Percentiles rank a stretch among this genome's conserved stretches.
Conservation (phyloP, 2,797 vertebrate species). For the Hypotaenidia philippensis region DNA sequence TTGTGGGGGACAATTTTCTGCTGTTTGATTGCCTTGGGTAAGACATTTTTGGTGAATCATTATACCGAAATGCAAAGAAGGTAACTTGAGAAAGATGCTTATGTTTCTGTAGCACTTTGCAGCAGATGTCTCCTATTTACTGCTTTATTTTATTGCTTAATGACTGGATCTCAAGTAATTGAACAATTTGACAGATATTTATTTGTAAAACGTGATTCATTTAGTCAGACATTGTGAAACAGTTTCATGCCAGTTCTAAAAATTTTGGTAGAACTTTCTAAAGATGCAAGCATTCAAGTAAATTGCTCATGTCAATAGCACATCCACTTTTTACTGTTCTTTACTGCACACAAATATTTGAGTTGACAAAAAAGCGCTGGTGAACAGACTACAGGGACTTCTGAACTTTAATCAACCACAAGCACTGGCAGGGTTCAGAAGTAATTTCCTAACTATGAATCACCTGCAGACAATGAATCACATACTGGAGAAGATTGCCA, state of each 20-base stretch:
- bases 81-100: conserved; percentile 85
- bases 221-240: conserved; percentile 82
- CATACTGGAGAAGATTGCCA: conserved; percentile 81
- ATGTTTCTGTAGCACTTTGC: conserved; percentile 82
- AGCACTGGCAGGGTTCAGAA: conserved; percentile 83
- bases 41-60: conserved; percentile 79
- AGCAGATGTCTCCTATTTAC: conserved; percentile 88
- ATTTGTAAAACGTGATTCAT: conserved; percentile 87
- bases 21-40: conserved; percentile 48
- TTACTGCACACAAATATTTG: conserved; percentile 79
- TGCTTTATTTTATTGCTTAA: conserved; percentile 87
- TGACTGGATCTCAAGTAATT: conserved; percentile 85
- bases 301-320: conserved; percentile 80
- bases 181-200: conserved; percentile 87
- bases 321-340: conserved; percentile 79
- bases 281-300: conserved; percentile 80
- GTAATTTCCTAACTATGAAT: conserved; percentile 87
- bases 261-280: conserved; percentile 74
- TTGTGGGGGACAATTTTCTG: neutral
- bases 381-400: conserved; percentile 80
- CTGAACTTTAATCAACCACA: conserved; percentile 84
- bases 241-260: conserved; percentile 78
- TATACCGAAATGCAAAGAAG: conserved; percentile 80
- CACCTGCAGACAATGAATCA: conserved; percentile 86
- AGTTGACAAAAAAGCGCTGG: conserved; percentile 79